phyloP scores from a whole-genome alignment of 2,113 vertebrate species.

The Oreochromis niloticus region DNA sequence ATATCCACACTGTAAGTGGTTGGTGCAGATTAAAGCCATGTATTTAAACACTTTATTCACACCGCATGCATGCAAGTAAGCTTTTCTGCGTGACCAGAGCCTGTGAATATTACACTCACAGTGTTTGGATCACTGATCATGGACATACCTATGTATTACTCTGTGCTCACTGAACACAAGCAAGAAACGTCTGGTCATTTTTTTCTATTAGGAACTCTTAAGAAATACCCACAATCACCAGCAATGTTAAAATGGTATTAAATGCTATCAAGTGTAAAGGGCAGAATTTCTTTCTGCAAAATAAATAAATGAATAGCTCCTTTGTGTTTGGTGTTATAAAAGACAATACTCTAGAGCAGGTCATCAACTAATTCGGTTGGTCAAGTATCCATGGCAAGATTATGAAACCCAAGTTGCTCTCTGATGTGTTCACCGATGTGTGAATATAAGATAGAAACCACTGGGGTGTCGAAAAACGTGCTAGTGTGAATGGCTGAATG shows the following conservation, averaged over 20 bases:
- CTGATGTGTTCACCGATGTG: neutral
- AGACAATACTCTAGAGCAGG: neutral
- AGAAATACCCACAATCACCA: neutral
- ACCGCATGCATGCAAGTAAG: neutral
- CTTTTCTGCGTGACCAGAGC: neutral
- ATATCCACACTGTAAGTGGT: neutral
- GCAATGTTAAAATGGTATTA: neutral
- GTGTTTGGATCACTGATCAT: neutral
- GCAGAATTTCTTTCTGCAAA: neutral
- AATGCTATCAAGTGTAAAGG: neutral
- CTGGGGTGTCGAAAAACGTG: neutral
- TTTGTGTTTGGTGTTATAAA: neutral
- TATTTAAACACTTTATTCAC: neutral
- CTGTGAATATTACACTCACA: neutral
- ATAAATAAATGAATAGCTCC: neutral
- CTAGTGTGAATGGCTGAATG: neutral
- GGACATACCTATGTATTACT: neutral
- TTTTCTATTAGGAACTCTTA: neutral
- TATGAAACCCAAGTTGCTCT: neutral
- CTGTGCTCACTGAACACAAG: neutral
- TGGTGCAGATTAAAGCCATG: neutral
- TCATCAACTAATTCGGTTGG: neutral
- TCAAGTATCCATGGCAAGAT: neutral
- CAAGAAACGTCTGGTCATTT: neutral
- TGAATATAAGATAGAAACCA: neutral